These are phyloP conservation scores for Diachrysia chrysitis DNA, from an alignment of 2,888 invertebrate species.

Conservation along the genomic window DNA sequence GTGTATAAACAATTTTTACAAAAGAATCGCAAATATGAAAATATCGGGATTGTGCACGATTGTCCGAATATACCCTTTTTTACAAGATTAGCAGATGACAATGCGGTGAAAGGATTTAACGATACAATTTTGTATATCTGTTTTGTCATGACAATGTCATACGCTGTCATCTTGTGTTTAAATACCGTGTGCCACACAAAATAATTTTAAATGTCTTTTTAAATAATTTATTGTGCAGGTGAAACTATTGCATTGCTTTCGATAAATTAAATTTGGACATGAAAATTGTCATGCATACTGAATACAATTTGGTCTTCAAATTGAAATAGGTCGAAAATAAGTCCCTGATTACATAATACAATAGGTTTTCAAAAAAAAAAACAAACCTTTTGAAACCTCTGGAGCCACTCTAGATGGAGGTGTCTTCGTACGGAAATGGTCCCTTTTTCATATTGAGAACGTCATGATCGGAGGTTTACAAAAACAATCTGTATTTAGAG, in stretches of 20 bases:
- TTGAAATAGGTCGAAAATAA: slow-evolving; percentile 1
- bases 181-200: slow-evolving; percentile 41
- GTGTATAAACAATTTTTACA: slow-evolving; percentile 82
- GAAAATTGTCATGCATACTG: background rate
- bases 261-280: background rate
- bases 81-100: slow-evolving; percentile 66
- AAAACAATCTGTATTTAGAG: slow-evolving; percentile 80
- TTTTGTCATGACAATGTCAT: slow-evolving; percentile 56
- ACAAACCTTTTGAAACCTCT: slow-evolving; percentile 9
- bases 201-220: slow-evolving; percentile 20
- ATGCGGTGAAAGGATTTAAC: slow-evolving; percentile 60
- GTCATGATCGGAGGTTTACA: slow-evolving; percentile 53
- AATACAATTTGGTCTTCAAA: too few relatives aligned
- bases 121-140: slow-evolving; percentile 61
- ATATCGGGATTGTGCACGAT: slow-evolving; percentile 75
- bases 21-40: slow-evolving; percentile 72
- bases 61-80: slow-evolving; percentile 65
- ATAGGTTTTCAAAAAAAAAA: slow-evolving; percentile 4
- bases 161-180: slow-evolving; percentile 45
- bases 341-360: slow-evolving; percentile 11
- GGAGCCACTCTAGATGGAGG: slow-evolving; percentile 20
- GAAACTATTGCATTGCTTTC: slow-evolving; percentile 11
- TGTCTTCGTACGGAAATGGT: slow-evolving; percentile 27
- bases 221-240: slow-evolving; percentile 25
- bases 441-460: slow-evolving; percentile 31